phyloP scores from a whole-genome alignment of 2,113 vertebrate genomes.

The Plestiodon gilberti region DNA sequence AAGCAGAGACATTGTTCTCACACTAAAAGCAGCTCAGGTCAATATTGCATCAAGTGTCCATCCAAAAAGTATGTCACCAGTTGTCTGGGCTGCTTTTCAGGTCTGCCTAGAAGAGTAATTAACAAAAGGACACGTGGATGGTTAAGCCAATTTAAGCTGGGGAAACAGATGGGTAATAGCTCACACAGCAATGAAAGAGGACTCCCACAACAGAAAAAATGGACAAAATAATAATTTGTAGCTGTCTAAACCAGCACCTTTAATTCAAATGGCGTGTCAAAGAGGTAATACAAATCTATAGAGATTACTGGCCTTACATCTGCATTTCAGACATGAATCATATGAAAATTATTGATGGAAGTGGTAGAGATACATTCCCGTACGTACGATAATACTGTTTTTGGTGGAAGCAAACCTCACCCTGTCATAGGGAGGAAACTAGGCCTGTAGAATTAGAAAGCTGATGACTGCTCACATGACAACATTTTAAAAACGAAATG shows the following conservation, averaged over 20 bases:
- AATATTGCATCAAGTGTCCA: not conserved
- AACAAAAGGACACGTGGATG: too few relatives aligned
- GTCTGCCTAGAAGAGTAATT: too few relatives aligned
- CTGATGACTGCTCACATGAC: constrained; percentile 48
- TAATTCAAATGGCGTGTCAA: not conserved
- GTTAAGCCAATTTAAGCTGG: too few relatives aligned
- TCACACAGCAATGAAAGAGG: not conserved
- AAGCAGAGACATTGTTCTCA: not conserved
- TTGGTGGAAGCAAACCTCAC: constrained; percentile 25
- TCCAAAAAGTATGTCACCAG: not conserved
- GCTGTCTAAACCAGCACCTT: not conserved
- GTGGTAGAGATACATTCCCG: not conserved
- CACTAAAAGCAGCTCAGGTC: not conserved
- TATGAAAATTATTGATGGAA: constrained; percentile 14
- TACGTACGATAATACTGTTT: not conserved
- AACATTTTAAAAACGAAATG: constrained; percentile 49
- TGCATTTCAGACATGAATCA: constrained; percentile 35
- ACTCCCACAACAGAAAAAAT: not conserved
- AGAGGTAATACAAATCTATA: not conserved
- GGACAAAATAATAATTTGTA: not conserved
- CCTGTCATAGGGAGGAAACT: constrained; percentile 21
- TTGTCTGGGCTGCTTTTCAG: not conserved
- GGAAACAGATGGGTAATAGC: not conserved
- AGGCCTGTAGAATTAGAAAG: constrained; percentile 62
- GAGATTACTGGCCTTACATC: not conserved